Percentiles rank a stretch among this genome's conserved stretches.
phyloP scores from a whole-genome alignment of 2,797 vertebrate species.

The Acipenser ruthenus region DNA sequence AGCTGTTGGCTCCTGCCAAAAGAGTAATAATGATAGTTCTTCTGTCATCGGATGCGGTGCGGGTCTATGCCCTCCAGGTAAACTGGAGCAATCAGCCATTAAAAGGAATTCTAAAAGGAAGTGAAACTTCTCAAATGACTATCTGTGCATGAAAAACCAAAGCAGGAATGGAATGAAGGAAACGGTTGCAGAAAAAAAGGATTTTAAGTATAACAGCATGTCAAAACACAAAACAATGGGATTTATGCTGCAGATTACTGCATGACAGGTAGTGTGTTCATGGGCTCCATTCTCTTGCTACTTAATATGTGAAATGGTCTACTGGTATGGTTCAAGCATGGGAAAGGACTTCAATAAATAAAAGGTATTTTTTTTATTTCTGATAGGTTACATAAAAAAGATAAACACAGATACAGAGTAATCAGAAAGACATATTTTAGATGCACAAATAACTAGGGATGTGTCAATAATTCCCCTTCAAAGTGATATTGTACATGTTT shows the following conservation, averaged over 20 bases:
- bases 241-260: background rate
- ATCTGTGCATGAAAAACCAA: slow-evolving; percentile 30
- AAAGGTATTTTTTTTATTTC: too few species aligned
- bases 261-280: background rate
- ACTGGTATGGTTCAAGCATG: background rate
- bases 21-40: slow-evolving; percentile 29
- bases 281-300: background rate
- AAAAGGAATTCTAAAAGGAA: slow-evolving; percentile 44
- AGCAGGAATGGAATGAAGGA: slow-evolving; percentile 17
- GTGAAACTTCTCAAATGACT: slow-evolving; percentile 25
- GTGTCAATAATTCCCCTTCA: too few species aligned
- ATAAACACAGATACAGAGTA: too few species aligned
- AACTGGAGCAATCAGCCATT: slow-evolving; percentile 44
- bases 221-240: background rate
- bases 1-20: slow-evolving; percentile 20
- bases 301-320: background rate
- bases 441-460: too few species aligned
- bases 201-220: too few species aligned
- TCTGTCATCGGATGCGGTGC: slow-evolving; percentile 28
- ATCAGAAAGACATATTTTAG: too few species aligned
- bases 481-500: too few species aligned
- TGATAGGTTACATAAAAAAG: too few species aligned
- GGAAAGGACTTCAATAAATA: too few species aligned
- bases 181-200: slow-evolving; percentile 12
- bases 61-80: slow-evolving; percentile 52